Evolutionary conservation across 2,113 vertebrate genomes (phyloP), one percentile per base, ranked within the genome.

Genomic region (Pachypanchax playfairii): DNA sequence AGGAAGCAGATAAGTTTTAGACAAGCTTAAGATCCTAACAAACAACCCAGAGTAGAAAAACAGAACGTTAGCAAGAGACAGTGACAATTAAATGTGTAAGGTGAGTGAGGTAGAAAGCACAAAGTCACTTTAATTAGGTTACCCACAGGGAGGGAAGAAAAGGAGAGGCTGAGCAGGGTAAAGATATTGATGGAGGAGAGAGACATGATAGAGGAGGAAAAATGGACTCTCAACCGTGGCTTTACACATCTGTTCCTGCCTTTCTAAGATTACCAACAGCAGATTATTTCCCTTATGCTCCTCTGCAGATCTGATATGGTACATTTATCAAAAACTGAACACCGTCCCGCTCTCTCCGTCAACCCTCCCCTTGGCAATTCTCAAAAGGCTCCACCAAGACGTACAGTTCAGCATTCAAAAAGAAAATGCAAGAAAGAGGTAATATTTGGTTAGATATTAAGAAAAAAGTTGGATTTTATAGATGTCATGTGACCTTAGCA

Each of bases 401-500:
- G 75, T 57, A 62, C 80, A 84, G 84, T 90, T 91, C 87, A 88
- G 88, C 75, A 90, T 86, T 87, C 79, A 78, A 73, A 44, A 21
- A 24, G 20, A 18, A 71, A 72, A 53, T 15, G 25, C 24, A 35
- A 17, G 48, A 61, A 64, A 46, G 42, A 47, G 35, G 64, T 89
- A 88, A 92, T 92, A 84, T 91, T 92, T 24, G 67, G 78, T 58
- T 75, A 84, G 88, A 90, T 89, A 92, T 91, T 90, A 90, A 89
- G 75, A 77, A 20, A 89, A 92, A 93, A 91, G 88, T 90, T 91
- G 89, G 82, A 90, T 91, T 93, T 93, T 92, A 92, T 91, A 74
- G 90, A 81, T 85, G 89, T 91, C 89, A 89, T 70, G 54, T 91
- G 90, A 91, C 90, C 90, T 87, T 72, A 86, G 89, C 84, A 82